phyloP scores from a whole-genome alignment of 2,797 vertebrate genomes.

The Loris lydekkerianus region DNA sequence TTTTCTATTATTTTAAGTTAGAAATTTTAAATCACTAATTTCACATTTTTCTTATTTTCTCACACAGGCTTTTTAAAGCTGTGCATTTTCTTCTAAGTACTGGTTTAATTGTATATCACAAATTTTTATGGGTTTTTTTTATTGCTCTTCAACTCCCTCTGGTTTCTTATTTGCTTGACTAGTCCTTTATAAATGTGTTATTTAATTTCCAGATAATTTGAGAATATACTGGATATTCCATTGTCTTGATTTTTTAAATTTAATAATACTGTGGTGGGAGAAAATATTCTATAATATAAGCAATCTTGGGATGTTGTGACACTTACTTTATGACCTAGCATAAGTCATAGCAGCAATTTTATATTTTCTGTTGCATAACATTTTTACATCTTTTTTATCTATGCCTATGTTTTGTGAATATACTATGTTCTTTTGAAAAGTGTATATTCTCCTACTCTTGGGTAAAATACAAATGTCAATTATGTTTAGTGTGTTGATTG shows the following conservation, averaged over 20 bases:
- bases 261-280: background rate
- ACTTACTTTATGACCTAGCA: background rate
- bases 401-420: background rate
- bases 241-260: background rate
- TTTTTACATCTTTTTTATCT: too few species aligned
- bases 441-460: background rate
- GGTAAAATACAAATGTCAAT: background rate
- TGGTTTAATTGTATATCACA: background rate
- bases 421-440: background rate
- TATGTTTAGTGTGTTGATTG: background rate
- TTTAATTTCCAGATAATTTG: background rate
- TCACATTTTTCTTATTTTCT: background rate
- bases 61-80: background rate
- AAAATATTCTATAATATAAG: background rate
- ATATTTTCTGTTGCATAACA: too few species aligned
- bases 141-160: background rate
- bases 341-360: too few species aligned
- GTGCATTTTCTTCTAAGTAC: background rate
- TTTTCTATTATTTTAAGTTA: slow-evolving; percentile 7
- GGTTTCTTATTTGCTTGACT: background rate
- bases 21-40: background rate
- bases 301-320: too few species aligned
- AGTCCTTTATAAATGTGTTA: background rate
- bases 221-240: background rate
- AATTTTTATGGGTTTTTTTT: background rate